Evolutionary conservation across 2,797 vertebrate genomes (phyloP).

Genomic region (Siniperca obscura): DNA sequence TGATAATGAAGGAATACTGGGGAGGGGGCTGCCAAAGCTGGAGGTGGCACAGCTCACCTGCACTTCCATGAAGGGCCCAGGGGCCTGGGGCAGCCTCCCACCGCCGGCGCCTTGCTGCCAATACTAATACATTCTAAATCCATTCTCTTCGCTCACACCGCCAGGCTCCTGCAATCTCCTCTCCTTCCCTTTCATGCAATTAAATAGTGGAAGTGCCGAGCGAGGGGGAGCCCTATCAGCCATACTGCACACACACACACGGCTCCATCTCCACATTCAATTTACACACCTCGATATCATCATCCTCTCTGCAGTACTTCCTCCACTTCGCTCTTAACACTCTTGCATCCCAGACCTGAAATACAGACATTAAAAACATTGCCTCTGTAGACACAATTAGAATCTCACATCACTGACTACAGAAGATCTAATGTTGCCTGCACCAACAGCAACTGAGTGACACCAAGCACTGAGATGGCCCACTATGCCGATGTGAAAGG

Average conservation of each 20-base stretch:
- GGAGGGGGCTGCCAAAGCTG: conserved; percentile 80
- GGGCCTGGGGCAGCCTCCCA: conserved; percentile 81
- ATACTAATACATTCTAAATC: conserved; percentile 89
- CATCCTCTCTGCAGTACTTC: conserved; percentile 81
- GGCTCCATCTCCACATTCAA: conserved; percentile 84
- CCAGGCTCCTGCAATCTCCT: conserved; percentile 85
- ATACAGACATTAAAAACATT: conserved; percentile 83
- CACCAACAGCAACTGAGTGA: conserved; percentile 71
- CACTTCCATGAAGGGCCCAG: conserved; percentile 79
- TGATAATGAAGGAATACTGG: conserved; percentile 80
- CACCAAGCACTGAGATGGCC: conserved; percentile 67
- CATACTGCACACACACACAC: conserved; percentile 79
- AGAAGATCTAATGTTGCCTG: conserved; percentile 74
- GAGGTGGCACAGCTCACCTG: conserved; percentile 84
- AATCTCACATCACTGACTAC: conserved; percentile 75
- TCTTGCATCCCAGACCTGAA: conserved; percentile 76
- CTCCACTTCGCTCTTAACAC: conserved; percentile 75
- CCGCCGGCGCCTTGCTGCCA: conserved; percentile 84
- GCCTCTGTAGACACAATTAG: conserved; percentile 82
- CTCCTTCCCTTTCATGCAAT: conserved; percentile 87
- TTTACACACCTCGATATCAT: conserved; percentile 86
- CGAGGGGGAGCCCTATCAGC: conserved; percentile 86
- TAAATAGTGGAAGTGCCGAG: conserved; percentile 86
- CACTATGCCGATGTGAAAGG: conserved; percentile 65
- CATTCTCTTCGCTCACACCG: conserved; percentile 84